Evolutionary conservation across 2,113 vertebrate species (phyloP).

Genomic region (Laticauda laticaudata): DNA sequence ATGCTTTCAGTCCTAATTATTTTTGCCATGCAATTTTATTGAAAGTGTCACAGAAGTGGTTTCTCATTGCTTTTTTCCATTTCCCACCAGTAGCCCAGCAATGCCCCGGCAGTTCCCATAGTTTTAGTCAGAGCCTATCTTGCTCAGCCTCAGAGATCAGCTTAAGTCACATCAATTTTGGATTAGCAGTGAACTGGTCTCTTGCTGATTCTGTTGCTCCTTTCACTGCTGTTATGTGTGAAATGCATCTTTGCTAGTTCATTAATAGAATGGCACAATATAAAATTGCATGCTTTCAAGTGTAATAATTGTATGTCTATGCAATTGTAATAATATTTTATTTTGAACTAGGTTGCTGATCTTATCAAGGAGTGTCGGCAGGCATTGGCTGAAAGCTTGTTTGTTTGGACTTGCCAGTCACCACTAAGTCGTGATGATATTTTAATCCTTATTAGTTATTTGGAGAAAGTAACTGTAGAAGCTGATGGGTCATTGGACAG

Average conservation of each 20-base stretch:
- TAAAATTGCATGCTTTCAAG: neutral
- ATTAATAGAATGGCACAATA: neutral
- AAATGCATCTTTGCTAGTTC: neutral
- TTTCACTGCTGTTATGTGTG: neutral
- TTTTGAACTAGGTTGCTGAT: slow-evolving; percentile 82
- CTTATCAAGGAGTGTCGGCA: slow-evolving; percentile 91
- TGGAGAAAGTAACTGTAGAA: slow-evolving; percentile 89
- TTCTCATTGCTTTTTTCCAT: neutral
- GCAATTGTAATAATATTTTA: neutral
- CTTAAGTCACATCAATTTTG: neutral
- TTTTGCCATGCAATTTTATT: neutral
- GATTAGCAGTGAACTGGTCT: neutral
- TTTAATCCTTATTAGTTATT: slow-evolving; percentile 85
- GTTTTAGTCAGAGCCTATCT: neutral
- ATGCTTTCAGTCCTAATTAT: neutral
- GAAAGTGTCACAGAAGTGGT: neutral
- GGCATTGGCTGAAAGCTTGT: slow-evolving; percentile 90
- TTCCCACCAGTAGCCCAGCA: neutral
- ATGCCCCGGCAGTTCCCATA: neutral
- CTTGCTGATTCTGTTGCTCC: neutral
- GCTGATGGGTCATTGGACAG: slow-evolving; percentile 88
- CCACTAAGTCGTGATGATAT: slow-evolving; percentile 91
- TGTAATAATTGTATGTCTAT: neutral
- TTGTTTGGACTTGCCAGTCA: slow-evolving; percentile 96
- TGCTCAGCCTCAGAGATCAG: neutral